Percentiles rank a stretch among this genome's conserved stretches.
Conservation (phyloP, 2,797 vertebrate genomes). For the Epinephelus awoara region DNA sequence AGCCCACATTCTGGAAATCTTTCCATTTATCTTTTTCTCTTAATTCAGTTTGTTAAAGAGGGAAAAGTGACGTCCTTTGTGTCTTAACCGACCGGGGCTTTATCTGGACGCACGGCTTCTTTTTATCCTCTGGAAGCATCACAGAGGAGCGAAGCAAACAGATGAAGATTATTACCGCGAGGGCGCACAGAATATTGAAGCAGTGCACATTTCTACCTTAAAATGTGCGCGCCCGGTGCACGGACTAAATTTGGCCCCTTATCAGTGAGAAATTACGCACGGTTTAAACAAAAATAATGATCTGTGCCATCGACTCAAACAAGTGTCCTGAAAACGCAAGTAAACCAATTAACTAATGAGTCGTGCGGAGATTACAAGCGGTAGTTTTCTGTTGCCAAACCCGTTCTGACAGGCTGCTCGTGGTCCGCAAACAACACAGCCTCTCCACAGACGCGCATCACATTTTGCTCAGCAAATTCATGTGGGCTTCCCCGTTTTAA, state of each 20-base stretch:
- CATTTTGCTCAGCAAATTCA: not conserved
- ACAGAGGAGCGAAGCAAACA: constrained; percentile 25
- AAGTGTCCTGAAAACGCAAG: constrained; percentile 46
- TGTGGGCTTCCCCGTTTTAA: constrained; percentile 1
- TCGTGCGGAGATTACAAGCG: constrained; percentile 7
- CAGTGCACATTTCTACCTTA: constrained; percentile 28
- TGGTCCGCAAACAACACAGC: constrained; percentile 41
- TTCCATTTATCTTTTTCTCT: not conserved
- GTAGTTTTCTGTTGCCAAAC: constrained; percentile 21
- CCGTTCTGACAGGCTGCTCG: constrained; percentile 21
- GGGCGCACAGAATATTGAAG: constrained; percentile 40
- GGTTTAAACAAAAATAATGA: not conserved
- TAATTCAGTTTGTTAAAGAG: constrained; percentile 17
- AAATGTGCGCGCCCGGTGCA: constrained; percentile 35
- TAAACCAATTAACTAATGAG: constrained; percentile 43
- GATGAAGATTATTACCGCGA: constrained; percentile 33
- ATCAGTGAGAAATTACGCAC: constrained; percentile 27
- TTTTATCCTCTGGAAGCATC: constrained; percentile 23
- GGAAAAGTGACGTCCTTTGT: constrained; percentile 6
- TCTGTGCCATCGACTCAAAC: constrained; percentile 23
- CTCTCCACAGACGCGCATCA: constrained; percentile 8
- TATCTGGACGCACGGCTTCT: constrained; percentile 28
- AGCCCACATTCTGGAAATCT: not conserved
- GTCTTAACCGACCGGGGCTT: not conserved
- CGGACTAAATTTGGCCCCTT: not conserved